A percentile compares a stretch with the other conserved stretches of the same genome.
phyloP scores from a whole-genome alignment of 2,113 vertebrate species.

The Panthera leo region DNA sequence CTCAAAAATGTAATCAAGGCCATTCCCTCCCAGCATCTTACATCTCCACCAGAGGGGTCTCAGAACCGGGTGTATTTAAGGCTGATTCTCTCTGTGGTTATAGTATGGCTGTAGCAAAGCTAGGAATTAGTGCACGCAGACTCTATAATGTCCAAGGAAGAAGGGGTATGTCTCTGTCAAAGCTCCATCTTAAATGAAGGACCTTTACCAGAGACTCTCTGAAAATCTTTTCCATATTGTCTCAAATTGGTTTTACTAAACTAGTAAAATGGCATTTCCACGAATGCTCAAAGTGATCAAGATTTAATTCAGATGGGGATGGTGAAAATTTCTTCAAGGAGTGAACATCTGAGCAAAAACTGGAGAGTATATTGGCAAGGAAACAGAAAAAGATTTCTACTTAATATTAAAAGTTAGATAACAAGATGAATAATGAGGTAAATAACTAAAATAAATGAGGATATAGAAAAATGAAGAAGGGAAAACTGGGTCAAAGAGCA shows the following conservation, averaged over 20 bases:
- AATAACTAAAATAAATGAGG: not conserved
- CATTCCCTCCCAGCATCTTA: not conserved
- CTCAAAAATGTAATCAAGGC: not conserved
- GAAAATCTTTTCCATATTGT: not conserved
- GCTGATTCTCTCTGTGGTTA: not conserved
- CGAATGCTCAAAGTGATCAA: not conserved
- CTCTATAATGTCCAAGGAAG: not conserved
- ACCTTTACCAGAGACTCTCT: not conserved
- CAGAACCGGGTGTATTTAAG: not conserved
- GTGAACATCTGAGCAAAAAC: not conserved
- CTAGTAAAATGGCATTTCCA: not conserved
- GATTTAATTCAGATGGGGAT: not conserved
- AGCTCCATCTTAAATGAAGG: not conserved
- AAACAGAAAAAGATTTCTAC: not conserved
- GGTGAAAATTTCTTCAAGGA: not conserved
- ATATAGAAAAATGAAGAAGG: not conserved
- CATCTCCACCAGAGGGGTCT: not conserved
- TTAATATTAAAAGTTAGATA: not conserved
- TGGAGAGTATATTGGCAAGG: not conserved
- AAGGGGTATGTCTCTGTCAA: not conserved
- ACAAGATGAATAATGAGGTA: not conserved
- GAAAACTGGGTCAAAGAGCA: not conserved
- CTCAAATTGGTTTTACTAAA: not conserved
- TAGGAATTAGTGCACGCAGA: not conserved
- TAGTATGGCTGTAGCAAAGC: not conserved